Conservation (phyloP, 2,888 invertebrate species). For the Tinea trinotella region DNA sequence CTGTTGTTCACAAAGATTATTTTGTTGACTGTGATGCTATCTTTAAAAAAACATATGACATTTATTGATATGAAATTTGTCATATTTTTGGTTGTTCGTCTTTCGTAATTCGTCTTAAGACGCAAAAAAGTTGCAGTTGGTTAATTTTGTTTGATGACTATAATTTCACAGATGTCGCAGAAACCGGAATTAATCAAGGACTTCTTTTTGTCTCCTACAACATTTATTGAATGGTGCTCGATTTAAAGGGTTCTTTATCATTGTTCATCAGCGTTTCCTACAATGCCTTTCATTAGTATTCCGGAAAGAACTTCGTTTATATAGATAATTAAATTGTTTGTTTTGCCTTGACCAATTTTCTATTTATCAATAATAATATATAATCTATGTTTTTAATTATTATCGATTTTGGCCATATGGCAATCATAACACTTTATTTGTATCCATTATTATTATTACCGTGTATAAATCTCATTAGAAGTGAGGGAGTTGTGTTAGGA, state of each 20-base stretch:
- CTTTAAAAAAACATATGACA: constrained; percentile 4
- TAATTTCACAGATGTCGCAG: constrained; percentile 5
- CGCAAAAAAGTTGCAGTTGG: neutral
- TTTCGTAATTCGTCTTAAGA: neutral
- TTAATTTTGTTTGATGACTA: neutral
- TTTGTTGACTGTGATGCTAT: constrained; percentile 7
- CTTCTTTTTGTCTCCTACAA: neutral
- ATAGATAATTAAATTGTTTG: neutral
- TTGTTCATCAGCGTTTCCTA: constrained; percentile 8
- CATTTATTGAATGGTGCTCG: constrained; percentile 4
- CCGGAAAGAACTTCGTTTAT: neutral
- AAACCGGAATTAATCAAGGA: constrained; percentile 7
- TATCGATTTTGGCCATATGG: too few species aligned
- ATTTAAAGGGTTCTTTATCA: neutral
- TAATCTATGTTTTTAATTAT: neutral
- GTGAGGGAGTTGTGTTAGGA: too few species aligned
- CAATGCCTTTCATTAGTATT: neutral
- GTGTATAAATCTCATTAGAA: too few species aligned
- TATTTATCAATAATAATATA: neutral
- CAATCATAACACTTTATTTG: too few species aligned
- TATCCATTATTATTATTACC: too few species aligned
- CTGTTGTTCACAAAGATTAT: constrained; percentile 3
- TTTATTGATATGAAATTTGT: constrained; percentile 5
- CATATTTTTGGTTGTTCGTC: neutral
- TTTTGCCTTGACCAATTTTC: neutral